phyloP scores from a whole-genome alignment of 2,797 vertebrate genomes.

The Neosilurus mollespiculum region DNA sequence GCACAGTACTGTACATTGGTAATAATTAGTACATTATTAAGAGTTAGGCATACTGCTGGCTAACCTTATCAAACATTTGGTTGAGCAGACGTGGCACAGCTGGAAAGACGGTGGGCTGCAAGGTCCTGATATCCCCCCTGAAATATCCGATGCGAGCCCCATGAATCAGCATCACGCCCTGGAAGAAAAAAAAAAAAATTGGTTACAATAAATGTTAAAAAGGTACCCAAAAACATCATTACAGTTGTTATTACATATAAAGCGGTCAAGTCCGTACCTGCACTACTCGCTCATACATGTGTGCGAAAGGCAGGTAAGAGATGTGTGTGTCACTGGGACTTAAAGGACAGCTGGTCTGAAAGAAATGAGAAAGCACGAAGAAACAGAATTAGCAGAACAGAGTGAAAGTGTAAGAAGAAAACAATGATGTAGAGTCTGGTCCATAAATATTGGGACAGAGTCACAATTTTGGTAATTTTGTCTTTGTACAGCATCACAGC shows the following conservation, averaged over 20 bases:
- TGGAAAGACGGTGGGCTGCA: constrained; percentile 91
- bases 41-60: constrained; percentile 14
- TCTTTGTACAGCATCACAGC: too few species aligned
- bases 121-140: constrained; percentile 87
- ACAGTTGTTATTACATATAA: too few species aligned
- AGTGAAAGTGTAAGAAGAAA: neutral
- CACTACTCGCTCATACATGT: constrained; percentile 78
- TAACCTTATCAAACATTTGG: constrained; percentile 96
- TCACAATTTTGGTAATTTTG: too few species aligned
- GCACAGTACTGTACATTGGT: too few species aligned
- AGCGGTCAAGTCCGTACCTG: constrained; percentile 66
- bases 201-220: neutral
- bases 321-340: constrained; percentile 65
- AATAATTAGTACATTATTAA: neutral
- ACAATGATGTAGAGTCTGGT: too few species aligned
- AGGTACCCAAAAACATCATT: neutral
- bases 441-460: too few species aligned
- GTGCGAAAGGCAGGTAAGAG: constrained; percentile 80
- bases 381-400: neutral
- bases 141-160: constrained; percentile 94
- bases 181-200: constrained; percentile 20
- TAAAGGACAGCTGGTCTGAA: constrained; percentile 64
- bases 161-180: constrained; percentile 85
- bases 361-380: neutral
- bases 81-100: constrained; percentile 94